A percentile compares a stretch with the other conserved stretches of the same genome.
These are phyloP conservation scores for Apodemus sylvaticus DNA, from an alignment of 2,113 vertebrate species.

Conservation along the genomic window DNA sequence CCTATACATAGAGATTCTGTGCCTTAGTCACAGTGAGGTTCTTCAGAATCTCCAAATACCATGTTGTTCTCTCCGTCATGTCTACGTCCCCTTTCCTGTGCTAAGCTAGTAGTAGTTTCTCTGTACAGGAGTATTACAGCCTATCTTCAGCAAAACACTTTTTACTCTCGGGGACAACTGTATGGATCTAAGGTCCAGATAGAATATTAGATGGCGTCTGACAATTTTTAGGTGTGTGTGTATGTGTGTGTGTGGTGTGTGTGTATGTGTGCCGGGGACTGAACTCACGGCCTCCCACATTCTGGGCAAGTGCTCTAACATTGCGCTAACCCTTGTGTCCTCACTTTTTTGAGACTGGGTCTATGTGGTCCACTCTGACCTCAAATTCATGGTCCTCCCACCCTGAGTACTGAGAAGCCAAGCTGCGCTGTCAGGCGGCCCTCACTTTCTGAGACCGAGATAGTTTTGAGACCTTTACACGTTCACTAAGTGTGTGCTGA, in stretches of 20 bases:
- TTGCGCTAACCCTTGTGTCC: accelerated
- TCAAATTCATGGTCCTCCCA: neutral
- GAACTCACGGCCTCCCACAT: neutral
- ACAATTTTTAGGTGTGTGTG: neutral
- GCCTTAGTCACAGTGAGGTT: neutral
- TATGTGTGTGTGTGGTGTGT: neutral
- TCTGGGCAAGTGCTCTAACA: neutral
- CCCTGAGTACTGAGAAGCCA: neutral
- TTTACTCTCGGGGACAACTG: neutral
- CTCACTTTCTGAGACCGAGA: neutral
- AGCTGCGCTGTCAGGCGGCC: neutral
- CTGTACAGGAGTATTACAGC: neutral
- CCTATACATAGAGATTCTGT: neutral
- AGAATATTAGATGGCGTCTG: neutral
- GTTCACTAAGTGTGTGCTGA: neutral
- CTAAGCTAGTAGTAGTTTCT: neutral
- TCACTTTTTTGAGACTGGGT: neutral
- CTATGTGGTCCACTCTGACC: neutral
- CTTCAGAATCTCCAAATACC: neutral
- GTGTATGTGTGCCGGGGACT: neutral
- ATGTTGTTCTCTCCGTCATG: neutral
- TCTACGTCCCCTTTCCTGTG: neutral
- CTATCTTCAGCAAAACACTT: neutral
- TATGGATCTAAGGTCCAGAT: neutral
- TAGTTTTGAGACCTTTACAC: neutral